Conservation (phyloP, 2,888 invertebrate species). For the Pedicia rivosa region DNA sequence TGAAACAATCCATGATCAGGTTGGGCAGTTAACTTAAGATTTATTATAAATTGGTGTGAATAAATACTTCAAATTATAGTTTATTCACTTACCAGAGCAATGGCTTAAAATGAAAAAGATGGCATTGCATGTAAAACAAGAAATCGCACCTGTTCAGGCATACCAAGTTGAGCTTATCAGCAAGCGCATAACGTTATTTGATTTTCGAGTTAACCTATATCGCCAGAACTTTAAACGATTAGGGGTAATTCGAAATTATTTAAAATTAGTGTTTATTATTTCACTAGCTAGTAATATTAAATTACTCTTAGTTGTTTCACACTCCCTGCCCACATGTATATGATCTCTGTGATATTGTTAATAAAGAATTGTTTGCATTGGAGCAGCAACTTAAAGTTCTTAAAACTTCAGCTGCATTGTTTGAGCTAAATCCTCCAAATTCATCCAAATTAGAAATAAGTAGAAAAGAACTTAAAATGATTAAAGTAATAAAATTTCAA, state of each 20-base stretch:
- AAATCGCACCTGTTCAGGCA: conserved; percentile 71
- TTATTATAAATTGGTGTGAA: too few species aligned
- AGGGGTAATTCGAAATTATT: conserved; percentile 15
- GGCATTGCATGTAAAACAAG: conserved; percentile 66
- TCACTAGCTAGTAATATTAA: conserved; percentile 7
- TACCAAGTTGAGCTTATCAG: conserved; percentile 75
- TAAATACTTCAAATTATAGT: too few species aligned
- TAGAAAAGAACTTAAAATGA: conserved; percentile 56
- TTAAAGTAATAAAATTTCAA: conserved; percentile 35
- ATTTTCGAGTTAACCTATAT: conserved; percentile 61
- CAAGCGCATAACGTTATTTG: conserved; percentile 64
- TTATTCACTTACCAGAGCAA: conserved; percentile 70
- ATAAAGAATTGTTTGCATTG: conserved; percentile 44
- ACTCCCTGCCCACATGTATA: conserved; percentile 54
- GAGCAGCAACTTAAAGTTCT: conserved; percentile 52
- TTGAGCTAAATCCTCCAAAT: conserved; percentile 75
- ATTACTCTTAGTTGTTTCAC: conserved; percentile 37
- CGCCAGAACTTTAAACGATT: conserved; percentile 49
- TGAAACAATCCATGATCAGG: conserved; percentile 60
- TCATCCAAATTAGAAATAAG: conserved; percentile 58
- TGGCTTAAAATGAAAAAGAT: conserved; percentile 79
- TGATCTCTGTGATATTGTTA: conserved; percentile 48
- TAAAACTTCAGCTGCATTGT: conserved; percentile 59
- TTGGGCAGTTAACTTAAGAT: too few species aligned
- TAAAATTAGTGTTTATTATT: background rate